phyloP scores from a whole-genome alignment of 2,888 invertebrate genomes.

The Folsomia candida region DNA sequence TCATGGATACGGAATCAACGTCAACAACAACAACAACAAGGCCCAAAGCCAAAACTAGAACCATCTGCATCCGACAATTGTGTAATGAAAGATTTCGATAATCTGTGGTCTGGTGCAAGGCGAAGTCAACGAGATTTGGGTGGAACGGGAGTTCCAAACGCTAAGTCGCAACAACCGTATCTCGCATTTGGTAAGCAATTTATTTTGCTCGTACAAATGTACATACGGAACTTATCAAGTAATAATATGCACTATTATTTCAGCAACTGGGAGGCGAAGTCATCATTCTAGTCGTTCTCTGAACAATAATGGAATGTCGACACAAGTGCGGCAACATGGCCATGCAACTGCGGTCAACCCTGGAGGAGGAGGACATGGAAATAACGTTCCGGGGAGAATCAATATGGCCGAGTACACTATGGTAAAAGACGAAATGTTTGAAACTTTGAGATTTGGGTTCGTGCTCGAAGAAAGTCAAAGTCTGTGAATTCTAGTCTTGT shows the following conservation, averaged over 20 bases:
- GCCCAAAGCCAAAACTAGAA: constrained; percentile 44
- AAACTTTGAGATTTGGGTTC: no score
- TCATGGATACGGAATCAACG: constrained; percentile 43
- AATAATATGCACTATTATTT: no score
- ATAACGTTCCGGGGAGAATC: constrained; percentile 53
- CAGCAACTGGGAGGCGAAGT: constrained; percentile 49
- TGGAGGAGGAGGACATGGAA: constrained; percentile 27
- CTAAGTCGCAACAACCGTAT: constrained; percentile 41
- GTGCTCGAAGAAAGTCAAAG: no score
- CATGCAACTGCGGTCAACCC: constrained; percentile 21
- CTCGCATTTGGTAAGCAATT: no score
- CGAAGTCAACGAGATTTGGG: constrained; percentile 44
- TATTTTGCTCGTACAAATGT: no score
- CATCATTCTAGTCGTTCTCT: constrained; percentile 43
- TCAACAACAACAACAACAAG: constrained; percentile 32
- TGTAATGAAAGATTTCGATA: constrained; percentile 48
- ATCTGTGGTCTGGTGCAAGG: constrained; percentile 49
- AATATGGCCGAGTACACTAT: constrained; percentile 55
- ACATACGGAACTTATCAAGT: no score
- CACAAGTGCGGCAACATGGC: constrained; percentile 39
- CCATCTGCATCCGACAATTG: constrained; percentile 48
- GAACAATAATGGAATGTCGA: constrained; percentile 47
- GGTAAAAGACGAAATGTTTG: not conserved
- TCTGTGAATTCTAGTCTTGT: no score
- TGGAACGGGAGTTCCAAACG: constrained; percentile 25